A percentile compares a stretch with the other conserved stretches of the same genome.
Conservation (phyloP, 2,797 vertebrate genomes). For the Staurois parvus region DNA sequence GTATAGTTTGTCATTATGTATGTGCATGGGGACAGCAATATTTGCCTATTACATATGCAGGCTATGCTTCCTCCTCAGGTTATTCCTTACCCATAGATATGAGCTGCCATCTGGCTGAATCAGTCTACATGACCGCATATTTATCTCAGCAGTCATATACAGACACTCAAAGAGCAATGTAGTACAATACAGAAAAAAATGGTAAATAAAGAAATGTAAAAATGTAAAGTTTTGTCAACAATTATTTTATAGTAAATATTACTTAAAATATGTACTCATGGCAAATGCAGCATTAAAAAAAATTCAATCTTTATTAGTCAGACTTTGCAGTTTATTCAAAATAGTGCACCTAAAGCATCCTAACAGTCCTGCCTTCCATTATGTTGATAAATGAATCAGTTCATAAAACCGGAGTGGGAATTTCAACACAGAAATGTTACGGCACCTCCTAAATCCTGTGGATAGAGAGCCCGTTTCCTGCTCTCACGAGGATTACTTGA, state of each 20-base stretch:
- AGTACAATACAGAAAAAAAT: too few relatives aligned
- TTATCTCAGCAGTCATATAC: too few relatives aligned
- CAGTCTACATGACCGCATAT: too few relatives aligned
- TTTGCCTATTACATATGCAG: too few relatives aligned
- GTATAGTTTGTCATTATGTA: too few relatives aligned
- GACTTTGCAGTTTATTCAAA: neutral
- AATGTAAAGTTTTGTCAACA: too few relatives aligned
- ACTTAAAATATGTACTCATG: too few relatives aligned
- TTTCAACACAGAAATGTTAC: constrained; percentile 12
- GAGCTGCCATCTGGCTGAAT: too few relatives aligned
- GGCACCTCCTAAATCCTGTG: constrained; percentile 44
- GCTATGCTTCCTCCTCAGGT: neutral
- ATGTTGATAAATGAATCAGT: neutral
- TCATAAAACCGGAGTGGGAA: neutral
- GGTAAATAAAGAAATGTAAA: too few relatives aligned
- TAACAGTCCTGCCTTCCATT: neutral
- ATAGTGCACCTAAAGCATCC: neutral
- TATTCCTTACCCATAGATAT: neutral
- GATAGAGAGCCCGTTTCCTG: constrained; percentile 27
- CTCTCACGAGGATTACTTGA: constrained; percentile 44
- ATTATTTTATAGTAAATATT: neutral
- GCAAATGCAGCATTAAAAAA: too few relatives aligned
- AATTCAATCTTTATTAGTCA: neutral
- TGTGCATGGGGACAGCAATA: too few relatives aligned
- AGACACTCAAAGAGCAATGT: too few relatives aligned